Conservation (phyloP, 2,797 vertebrate genomes). For the Mionectes olivaceus region DNA sequence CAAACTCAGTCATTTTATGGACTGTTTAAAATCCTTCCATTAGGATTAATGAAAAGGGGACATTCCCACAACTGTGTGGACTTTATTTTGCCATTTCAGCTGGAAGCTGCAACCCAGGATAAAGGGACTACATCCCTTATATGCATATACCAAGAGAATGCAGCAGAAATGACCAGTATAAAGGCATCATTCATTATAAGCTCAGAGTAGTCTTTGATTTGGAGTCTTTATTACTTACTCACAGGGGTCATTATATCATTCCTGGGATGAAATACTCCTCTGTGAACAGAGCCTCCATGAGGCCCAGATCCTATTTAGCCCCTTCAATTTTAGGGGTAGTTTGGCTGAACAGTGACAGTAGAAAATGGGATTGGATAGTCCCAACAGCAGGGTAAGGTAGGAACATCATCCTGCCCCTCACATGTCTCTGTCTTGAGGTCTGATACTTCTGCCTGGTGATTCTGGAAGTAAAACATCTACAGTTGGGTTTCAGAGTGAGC, state of each 20-base stretch:
- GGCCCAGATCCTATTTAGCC: background rate
- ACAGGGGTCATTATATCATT: background rate
- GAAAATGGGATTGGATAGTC: rapidly evolving
- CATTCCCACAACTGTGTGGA: background rate
- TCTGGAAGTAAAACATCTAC: background rate
- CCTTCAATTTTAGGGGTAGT: background rate
- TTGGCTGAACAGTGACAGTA: background rate
- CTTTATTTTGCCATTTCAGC: conserved; percentile 33
- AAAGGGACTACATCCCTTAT: background rate
- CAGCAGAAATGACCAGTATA: background rate
- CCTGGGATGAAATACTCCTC: background rate
- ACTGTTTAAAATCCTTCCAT: conserved; percentile 6
- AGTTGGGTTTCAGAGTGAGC: background rate
- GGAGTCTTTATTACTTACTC: background rate
- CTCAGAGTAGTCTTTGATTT: conserved; percentile 1
- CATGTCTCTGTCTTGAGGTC: background rate
- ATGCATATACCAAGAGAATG: background rate
- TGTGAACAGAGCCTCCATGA: background rate
- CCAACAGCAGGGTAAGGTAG: background rate
- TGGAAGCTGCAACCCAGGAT: conserved; percentile 3
- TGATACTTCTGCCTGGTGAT: background rate
- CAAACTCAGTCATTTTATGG: conserved; percentile 3
- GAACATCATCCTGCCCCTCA: background rate
- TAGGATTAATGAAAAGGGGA: background rate
- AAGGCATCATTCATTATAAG: conserved; percentile 21